Evolutionary conservation across 2,113 vertebrate genomes (phyloP).

Genomic region (Cebus imitator): DNA sequence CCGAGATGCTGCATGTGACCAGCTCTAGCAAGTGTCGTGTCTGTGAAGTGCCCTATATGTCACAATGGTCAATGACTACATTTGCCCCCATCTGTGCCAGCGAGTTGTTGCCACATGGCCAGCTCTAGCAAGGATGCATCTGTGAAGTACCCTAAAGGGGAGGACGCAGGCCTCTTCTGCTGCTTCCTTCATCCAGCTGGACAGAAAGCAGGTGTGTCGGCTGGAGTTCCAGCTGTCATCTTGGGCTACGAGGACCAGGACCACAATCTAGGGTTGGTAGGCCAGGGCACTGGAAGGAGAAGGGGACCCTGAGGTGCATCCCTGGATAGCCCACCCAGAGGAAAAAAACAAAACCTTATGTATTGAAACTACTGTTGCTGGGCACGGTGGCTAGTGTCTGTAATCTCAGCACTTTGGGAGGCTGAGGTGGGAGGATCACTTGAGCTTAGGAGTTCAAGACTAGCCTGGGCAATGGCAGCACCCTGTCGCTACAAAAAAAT

Average conservation of each 20-base stretch:
- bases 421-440: background rate
- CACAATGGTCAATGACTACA: background rate
- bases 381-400: background rate
- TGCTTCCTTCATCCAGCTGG: background rate
- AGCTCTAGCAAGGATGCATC: background rate
- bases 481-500: background rate
- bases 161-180: no score
- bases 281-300: background rate
- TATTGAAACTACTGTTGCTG: background rate
- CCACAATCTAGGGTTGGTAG: background rate
- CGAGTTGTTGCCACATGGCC: background rate
- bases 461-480: background rate
- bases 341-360: background rate
- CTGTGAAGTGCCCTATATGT: no score
- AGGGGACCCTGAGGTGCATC: background rate
- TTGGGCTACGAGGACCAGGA: background rate
- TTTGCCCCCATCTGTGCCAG: background rate
- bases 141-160: background rate
- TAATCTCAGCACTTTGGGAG: background rate
- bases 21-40: background rate
- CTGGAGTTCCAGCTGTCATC: background rate
- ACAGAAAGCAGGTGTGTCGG: background rate
- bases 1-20: no score
- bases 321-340: background rate
- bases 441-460: background rate